Conservation (phyloP, 2,797 vertebrate genomes). For the Aldrovandia affinis region DNA sequence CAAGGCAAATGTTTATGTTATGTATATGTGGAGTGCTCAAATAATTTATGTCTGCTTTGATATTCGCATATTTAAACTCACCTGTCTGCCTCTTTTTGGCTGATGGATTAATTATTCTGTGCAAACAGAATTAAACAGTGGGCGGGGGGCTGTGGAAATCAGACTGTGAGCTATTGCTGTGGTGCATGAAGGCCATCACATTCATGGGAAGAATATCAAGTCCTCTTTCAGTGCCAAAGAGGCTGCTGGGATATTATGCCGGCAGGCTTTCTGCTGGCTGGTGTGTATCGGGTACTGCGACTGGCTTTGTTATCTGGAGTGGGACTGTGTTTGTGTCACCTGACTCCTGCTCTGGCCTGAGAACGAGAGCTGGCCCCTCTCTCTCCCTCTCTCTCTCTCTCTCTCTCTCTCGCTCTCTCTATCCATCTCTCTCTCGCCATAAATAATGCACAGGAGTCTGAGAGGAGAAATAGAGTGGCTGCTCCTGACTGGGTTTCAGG, state of each 20-base stretch:
- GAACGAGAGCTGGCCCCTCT: constrained; percentile 11
- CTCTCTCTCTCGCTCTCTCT: neutral
- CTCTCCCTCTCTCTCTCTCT: neutral
- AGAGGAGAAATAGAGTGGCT: neutral
- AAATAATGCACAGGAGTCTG: constrained; percentile 10
- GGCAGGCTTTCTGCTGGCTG: neutral
- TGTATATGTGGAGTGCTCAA: neutral
- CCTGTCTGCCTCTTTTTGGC: constrained; percentile 2
- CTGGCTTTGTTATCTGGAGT: constrained; percentile 19
- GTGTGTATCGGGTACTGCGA: neutral
- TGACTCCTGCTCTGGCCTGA: constrained; percentile 14
- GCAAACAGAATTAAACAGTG: neutral
- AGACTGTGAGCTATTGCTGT: neutral
- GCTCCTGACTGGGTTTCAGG: constrained; percentile 14
- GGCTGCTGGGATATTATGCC: neutral
- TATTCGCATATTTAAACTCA: neutral
- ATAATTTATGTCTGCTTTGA: neutral
- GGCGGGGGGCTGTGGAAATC: neutral
- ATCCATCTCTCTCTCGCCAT: neutral
- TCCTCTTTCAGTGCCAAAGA: constrained; percentile 17
- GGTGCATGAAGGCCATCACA: constrained; percentile 18
- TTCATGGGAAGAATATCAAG: constrained; percentile 44
- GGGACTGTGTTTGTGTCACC: constrained; percentile 25
- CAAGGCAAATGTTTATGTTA: neutral
- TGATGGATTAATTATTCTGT: neutral